Evolutionary conservation across 2,888 invertebrate genomes (phyloP).

Genomic region (Philhelius pedissequus): DNA sequence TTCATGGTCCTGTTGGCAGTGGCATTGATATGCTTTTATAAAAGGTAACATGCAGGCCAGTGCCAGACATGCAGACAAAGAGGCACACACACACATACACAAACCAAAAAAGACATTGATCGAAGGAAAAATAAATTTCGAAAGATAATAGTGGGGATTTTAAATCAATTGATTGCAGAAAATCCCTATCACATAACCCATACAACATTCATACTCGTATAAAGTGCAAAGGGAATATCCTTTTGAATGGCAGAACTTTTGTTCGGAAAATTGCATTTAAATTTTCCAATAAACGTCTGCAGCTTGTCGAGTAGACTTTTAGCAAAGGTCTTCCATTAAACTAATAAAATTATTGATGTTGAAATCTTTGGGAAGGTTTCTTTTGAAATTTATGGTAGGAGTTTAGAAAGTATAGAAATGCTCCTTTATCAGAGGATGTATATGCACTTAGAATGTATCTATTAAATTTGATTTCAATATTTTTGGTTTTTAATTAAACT

Average conservation of each 20-base stretch:
- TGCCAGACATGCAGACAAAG: constrained; percentile 29
- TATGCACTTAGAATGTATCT: not conserved
- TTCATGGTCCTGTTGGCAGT: constrained; percentile 32
- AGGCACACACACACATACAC: not conserved
- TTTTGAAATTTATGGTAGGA: not conserved
- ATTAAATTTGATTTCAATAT: not conserved
- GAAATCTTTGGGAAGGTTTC: not conserved
- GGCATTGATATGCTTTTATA: constrained; percentile 50
- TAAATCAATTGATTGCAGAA: constrained; percentile 49
- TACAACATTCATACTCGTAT: not conserved
- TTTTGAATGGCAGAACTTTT: constrained; percentile 29
- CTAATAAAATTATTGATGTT: constrained; percentile 38
- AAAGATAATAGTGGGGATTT: constrained; percentile 22
- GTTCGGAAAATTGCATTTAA: constrained; percentile 47
- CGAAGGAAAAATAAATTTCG: constrained; percentile 9
- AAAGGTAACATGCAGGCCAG: constrained; percentile 30
- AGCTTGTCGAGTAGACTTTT: constrained; percentile 7
- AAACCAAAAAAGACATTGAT: not conserved
- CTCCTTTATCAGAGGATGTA: not conserved
- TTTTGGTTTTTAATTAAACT: not conserved
- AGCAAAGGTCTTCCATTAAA: constrained; percentile 4
- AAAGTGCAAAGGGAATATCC: not conserved
- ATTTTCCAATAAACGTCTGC: constrained; percentile 43
- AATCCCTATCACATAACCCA: too few species aligned
- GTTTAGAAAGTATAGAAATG: not conserved